Conservation (phyloP, 2,888 invertebrate genomes). For the Atethmia centrago region DNA sequence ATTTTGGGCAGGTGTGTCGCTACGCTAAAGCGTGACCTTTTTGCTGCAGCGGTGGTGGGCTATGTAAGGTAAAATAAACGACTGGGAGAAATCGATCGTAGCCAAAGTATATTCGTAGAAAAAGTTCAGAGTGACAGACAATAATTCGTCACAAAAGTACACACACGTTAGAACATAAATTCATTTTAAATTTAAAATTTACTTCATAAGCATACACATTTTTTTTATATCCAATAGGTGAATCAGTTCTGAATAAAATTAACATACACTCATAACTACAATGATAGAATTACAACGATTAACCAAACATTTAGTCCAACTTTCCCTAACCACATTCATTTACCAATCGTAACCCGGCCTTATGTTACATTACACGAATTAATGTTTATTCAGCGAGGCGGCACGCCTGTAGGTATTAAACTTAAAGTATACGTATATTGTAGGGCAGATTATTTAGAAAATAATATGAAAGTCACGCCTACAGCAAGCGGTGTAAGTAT, state of each 20-base stretch:
- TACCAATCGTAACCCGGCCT: constrained; percentile 35
- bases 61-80: too few relatives aligned
- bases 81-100: too few relatives aligned
- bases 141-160: too few relatives aligned
- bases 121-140: too few relatives aligned
- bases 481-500: constrained; percentile 51
- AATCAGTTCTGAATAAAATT: constrained; percentile 23
- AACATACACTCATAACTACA: constrained; percentile 32
- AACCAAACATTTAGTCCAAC: constrained; percentile 36
- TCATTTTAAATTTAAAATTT: too few relatives aligned
- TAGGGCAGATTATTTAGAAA: constrained; percentile 70
- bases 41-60: neutral
- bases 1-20: neutral
- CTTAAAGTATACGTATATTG: constrained; percentile 48
- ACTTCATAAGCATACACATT: too few relatives aligned
- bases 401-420: constrained; percentile 48
- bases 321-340: constrained; percentile 59
- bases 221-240: too few relatives aligned
- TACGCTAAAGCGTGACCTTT: too few relatives aligned
- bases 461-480: constrained; percentile 70
- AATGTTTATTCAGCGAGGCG: constrained; percentile 65
- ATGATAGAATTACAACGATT: constrained; percentile 30
- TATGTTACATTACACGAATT: constrained; percentile 58
- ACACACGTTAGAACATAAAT: too few relatives aligned
- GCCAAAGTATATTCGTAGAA: too few relatives aligned